Evolutionary conservation across 2,797 vertebrate species (phyloP), one percentile per base, ranked within the genome.

Genomic region (Coranthus polyacanthus): DNA sequence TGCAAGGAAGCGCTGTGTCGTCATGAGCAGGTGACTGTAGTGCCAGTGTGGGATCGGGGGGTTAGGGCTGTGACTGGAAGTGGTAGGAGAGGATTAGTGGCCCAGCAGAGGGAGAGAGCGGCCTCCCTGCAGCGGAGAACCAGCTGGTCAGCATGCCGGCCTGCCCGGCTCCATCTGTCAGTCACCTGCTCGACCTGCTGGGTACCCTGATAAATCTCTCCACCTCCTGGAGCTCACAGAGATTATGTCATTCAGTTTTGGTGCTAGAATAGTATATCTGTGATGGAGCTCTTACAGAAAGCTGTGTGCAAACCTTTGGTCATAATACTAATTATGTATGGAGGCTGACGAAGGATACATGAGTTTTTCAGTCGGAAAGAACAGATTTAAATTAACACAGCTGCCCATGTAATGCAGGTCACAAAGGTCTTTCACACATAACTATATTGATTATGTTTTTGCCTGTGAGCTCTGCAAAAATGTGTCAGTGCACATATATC

Each of bases 101-200:
- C 79, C 75, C 80, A 74, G 78, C 24, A 17, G 72, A 83, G 84
- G 82, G 79, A 83, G 62, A 71, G 73, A 71, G 76, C 5, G 50
- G 71, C 79, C 70, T 69, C 76, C 88, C 86, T 63, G 79, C 71
- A 68, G 84, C 17, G 76, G 72, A 71, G 80, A 71, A 78, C 75
- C 87, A 89, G 89, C 88, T 88, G 90, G 91, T 89, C 88, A 83
- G 79, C 71, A 53, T 54, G 57, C 74, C 20, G 37, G 78, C 71
- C 69, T 53, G 79, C 61, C 44, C 63, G 2, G 62, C 66, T 86
- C 88, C 88, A 92, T 92, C 90, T 91, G 91, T 72, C 82, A 59
- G 76, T 92, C 88, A 90, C 88, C 89, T 86, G 89, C 79, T 81
- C 36, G 4, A 76, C 77, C 83, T 68, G n/a, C 70, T 55, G 74